Evolutionary conservation across 2,113 vertebrate genomes (phyloP).

Genomic region (Elaphurus davidianus): DNA sequence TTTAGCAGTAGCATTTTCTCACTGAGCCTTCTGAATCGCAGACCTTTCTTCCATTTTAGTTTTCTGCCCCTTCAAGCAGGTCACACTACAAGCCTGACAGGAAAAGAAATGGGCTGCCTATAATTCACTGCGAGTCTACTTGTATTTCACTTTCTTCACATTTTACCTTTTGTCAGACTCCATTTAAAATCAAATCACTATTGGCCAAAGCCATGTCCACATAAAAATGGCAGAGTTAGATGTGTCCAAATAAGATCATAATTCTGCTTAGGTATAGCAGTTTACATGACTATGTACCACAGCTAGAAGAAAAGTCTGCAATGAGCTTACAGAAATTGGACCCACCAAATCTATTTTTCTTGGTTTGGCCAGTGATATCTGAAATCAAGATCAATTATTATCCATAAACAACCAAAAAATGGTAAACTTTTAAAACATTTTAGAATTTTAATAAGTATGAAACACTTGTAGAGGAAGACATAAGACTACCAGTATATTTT

Average conservation of each 20-base stretch:
- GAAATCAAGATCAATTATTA: background rate
- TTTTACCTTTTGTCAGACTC: slow-evolving; percentile 35
- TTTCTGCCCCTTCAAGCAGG: slow-evolving; percentile 53
- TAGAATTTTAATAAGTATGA: background rate
- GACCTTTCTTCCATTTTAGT: slow-evolving; percentile 51
- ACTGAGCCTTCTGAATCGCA: slow-evolving; percentile 10
- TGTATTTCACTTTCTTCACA: slow-evolving; percentile 28
- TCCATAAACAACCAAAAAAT: background rate
- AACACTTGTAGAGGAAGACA: background rate
- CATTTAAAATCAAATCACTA: slow-evolving; percentile 47
- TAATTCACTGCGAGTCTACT: background rate
- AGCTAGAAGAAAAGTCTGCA: background rate
- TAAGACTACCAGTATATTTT: background rate
- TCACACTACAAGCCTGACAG: slow-evolving; percentile 30
- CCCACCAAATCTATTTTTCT: background rate
- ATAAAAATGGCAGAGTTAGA: background rate
- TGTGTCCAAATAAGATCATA: background rate
- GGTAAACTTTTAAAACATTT: background rate
- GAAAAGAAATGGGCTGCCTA: slow-evolving; percentile 30
- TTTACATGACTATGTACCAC: background rate
- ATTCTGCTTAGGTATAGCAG: background rate
- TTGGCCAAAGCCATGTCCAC: background rate
- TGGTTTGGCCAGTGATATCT: background rate
- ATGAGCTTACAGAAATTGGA: background rate
- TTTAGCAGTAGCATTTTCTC: slow-evolving; percentile 48